phyloP scores from a whole-genome alignment of 2,888 invertebrate genomes.

The Minunthozetes semirufus region DNA sequence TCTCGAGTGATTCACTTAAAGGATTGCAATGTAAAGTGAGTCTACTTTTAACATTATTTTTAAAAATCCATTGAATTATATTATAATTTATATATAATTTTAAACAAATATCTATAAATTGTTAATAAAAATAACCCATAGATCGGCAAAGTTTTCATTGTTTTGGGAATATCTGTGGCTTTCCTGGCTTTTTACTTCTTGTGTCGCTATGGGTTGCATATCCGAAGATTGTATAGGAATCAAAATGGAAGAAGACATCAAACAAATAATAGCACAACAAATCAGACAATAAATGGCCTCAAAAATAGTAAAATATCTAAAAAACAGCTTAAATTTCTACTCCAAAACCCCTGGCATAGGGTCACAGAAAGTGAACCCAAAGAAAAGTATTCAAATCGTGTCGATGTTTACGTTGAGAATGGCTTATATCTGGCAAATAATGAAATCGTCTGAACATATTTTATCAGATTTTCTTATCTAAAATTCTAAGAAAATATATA shows the following conservation, averaged over 20 bases:
- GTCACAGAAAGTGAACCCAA: not conserved
- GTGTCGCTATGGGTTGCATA: not conserved
- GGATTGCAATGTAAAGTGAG: not conserved
- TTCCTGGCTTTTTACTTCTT: not conserved
- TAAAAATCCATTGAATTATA: too few relatives aligned
- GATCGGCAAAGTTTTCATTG: slow-evolving; percentile 5
- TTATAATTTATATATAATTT: too few relatives aligned
- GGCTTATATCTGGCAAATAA: not conserved
- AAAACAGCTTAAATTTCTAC: slow-evolving; percentile 10
- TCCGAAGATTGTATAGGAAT: not conserved
- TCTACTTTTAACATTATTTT: too few relatives aligned
- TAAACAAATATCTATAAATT: too few relatives aligned
- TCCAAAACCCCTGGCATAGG: slow-evolving; percentile 19
- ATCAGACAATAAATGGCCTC: too few relatives aligned
- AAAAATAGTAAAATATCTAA: not conserved
- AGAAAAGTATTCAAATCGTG: slow-evolving; percentile 13
- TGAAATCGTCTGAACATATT: not conserved
- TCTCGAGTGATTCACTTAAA: slow-evolving; percentile 4
- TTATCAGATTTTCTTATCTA: not conserved
- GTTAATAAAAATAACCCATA: not conserved
- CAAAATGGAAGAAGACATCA: not conserved
- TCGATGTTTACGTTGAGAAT: slow-evolving; percentile 14
- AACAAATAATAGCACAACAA: not conserved
- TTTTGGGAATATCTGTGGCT: not conserved
- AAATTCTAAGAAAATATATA: too few relatives aligned